Percentiles rank a stretch among this genome's conserved stretches.
These are phyloP conservation scores for Macrochelys suwanniensis DNA, from an alignment of 2,797 vertebrate species.

Conservation along the genomic window DNA sequence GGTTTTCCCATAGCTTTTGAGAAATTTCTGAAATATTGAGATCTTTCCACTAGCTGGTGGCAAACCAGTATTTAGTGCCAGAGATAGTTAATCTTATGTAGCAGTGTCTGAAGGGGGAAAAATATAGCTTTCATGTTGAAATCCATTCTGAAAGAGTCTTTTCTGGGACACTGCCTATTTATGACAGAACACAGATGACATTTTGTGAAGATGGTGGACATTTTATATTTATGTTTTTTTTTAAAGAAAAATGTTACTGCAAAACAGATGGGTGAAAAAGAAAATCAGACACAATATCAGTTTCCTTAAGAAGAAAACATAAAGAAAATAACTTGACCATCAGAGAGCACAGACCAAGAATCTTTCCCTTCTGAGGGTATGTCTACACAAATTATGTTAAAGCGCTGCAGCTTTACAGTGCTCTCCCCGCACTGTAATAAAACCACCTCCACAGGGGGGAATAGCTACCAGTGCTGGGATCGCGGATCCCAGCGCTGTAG, in stretches of 20 bases:
- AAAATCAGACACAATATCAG: constrained; percentile 49
- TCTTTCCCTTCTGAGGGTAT: constrained; percentile 9
- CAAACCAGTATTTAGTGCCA: neutral
- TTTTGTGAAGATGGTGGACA: constrained; percentile 20
- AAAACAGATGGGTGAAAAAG: constrained; percentile 48
- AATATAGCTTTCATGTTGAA: constrained; percentile 33
- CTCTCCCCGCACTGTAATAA: too few relatives aligned
- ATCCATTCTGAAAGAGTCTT: neutral
- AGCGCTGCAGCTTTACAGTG: too few relatives aligned
- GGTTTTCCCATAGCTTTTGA: neutral
- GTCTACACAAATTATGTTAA: too few relatives aligned
- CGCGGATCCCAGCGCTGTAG: too few relatives aligned
- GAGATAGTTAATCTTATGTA: neutral
- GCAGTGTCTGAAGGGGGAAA: neutral
- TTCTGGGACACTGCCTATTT: constrained; percentile 37
- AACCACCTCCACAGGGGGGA: too few relatives aligned
- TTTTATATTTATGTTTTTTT: constrained; percentile 43
- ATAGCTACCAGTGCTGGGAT: too few relatives aligned
- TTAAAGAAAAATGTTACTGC: constrained; percentile 38
- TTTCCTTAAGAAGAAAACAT: constrained; percentile 40
- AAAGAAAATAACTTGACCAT: constrained; percentile 48
- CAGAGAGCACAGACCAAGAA: constrained; percentile 30
- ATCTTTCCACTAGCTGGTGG: neutral
- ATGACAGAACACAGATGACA: constrained; percentile 10
- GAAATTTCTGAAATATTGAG: neutral